Base-by-base conservation (phyloP, 2,797 vertebrate genomes). In the Etheostoma perlongum region DNA sequence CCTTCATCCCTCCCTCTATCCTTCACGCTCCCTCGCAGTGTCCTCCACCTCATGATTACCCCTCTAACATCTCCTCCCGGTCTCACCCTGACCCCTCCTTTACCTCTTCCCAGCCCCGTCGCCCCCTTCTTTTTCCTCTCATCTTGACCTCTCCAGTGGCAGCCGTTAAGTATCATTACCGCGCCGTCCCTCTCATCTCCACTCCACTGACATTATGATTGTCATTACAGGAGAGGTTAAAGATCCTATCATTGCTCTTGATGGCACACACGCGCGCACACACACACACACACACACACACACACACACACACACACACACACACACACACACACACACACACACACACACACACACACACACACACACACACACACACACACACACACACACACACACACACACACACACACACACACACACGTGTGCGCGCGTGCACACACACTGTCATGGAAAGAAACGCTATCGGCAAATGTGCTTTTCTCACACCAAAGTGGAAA, bases 151-250 rank as follows among this genome's bases (percentile, higher is more conserved):
- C 69, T 74, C 33, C 62, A 23, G 19, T 18, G 21, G 63, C 9
- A 11, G 25, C 40, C 40, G 5, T 76, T 76, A 54, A 85, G 68
- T 81, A 51, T 84, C 71, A 82, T 66, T 49, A 63, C 72, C 3
- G 1, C 10, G 11, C 42, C 70, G 11, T 74, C 49, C 15, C 46
- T 66, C 71, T 76, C 69, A 5, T 76, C 14, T 62, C 74, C 4
- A n/a, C 82, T 64, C 65, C 51, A 1, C 52, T 52, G 59, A 63
- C 67, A 33, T 81, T 67, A 60, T 74, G 69, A 75, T 67, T 58
- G 76, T 68, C 86, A 71, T 91, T 77, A 85, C 19, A 57, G 78
- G 7, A 36, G 74, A 81, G 89, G 87, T 91, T 84, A 85, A 88
- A 85, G 79, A 85, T 79, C 78, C 73, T 25, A 53, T 82, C 81